Evolutionary conservation across 53 echinoderm and acorn worm genomes (phyloP).

Genomic region (Arbacia lixula): DNA sequence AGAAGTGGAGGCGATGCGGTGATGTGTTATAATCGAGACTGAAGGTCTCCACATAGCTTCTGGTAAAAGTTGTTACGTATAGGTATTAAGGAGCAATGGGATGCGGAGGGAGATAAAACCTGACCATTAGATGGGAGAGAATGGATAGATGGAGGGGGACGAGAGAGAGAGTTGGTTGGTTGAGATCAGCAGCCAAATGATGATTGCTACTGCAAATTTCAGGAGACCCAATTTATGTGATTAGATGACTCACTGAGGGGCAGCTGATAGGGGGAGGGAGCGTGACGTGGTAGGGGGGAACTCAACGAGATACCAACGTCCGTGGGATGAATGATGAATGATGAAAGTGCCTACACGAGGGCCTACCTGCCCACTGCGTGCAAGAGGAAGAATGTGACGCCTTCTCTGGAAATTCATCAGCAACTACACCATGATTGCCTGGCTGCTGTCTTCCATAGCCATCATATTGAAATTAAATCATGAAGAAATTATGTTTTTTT

Average conservation of each 20-base stretch:
- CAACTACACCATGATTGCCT: no score
- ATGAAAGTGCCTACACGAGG: no score
- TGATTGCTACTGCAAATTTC: not conserved
- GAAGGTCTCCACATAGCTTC: no score
- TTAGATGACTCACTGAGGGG: slow-evolving; percentile 29
- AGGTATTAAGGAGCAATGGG: not conserved
- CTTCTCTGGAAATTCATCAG: no score
- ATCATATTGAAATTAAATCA: no score
- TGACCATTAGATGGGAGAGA: not conserved
- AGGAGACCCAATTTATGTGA: slow-evolving; percentile 27
- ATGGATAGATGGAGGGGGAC: not conserved
- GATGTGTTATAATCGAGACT: no score
- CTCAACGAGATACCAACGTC: slow-evolving; percentile 21
- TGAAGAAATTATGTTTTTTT: no score
- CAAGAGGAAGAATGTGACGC: no score
- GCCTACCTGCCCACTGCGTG: no score
- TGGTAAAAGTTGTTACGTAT: no score
- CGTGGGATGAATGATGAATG: slow-evolving; percentile 19
- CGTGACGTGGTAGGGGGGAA: not conserved
- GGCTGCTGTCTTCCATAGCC: no score
- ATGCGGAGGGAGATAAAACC: not conserved
- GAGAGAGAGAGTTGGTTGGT: not conserved
- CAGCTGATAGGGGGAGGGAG: slow-evolving; percentile 12
- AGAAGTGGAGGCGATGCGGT: no score
- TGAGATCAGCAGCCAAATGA: slow-evolving; percentile 21